Evolutionary conservation across 2,113 vertebrate genomes (phyloP).

Genomic region (Scalopus aquaticus): DNA sequence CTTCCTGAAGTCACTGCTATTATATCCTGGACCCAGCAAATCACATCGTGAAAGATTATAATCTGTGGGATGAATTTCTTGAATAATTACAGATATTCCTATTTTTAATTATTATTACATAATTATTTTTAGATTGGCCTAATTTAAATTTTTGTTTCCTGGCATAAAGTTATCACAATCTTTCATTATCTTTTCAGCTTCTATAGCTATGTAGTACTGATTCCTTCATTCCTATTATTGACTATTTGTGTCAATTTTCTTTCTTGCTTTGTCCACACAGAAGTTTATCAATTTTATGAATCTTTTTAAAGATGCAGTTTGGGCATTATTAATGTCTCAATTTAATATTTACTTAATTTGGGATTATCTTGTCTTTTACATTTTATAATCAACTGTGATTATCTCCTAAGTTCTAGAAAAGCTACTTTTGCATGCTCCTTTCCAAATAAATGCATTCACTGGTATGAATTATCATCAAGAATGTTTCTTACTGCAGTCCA

Average conservation of each 20-base stretch:
- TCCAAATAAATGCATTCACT: constrained; percentile 10
- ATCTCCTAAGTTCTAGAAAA: neutral
- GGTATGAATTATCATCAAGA: neutral
- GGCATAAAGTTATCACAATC: neutral
- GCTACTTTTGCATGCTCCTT: neutral
- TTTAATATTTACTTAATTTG: constrained; percentile 16
- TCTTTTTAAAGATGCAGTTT: neutral
- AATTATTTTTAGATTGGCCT: neutral
- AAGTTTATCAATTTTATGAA: neutral
- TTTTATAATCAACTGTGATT: neutral
- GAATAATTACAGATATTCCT: neutral
- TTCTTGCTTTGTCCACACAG: neutral
- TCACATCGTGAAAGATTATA: neutral
- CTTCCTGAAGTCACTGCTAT: neutral
- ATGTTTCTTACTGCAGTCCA: neutral
- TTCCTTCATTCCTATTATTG: neutral
- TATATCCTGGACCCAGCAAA: neutral
- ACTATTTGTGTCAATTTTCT: neutral
- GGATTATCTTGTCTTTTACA: neutral
- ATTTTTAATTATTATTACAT: neutral
- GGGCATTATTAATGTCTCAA: neutral
- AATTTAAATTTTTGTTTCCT: neutral
- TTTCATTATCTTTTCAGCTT: neutral
- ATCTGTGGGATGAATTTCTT: neutral
- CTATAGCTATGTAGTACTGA: neutral